A percentile compares a stretch with the other conserved stretches of the same genome.
Conservation (phyloP, 2,888 invertebrate species). For the Diarsia dahlii region DNA sequence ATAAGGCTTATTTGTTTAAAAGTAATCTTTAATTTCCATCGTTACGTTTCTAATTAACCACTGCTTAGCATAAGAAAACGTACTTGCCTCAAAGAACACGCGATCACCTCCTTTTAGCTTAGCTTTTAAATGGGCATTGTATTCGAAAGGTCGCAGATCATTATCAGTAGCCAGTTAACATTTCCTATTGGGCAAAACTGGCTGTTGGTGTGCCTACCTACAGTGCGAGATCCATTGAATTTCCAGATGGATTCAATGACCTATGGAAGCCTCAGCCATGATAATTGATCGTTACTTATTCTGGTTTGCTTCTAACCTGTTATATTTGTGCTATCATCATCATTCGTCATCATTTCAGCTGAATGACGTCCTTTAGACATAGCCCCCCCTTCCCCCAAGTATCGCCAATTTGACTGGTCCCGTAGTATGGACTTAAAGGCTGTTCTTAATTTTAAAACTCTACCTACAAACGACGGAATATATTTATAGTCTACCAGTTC, state of each 20-base stretch:
- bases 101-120: constrained; percentile 63
- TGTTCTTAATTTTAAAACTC: background rate
- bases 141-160: constrained; percentile 60
- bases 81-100: constrained; percentile 24
- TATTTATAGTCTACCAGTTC: background rate
- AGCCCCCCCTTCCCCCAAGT: too few relatives aligned
- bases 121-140: constrained; percentile 63
- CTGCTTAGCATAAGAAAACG: constrained; percentile 24
- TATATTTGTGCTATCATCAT: too few relatives aligned
- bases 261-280: constrained; percentile 18
- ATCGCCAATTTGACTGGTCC: too few relatives aligned
- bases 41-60: constrained; percentile 10
- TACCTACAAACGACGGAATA: background rate
- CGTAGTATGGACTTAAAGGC: too few relatives aligned
- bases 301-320: background rate
- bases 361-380: too few relatives aligned
- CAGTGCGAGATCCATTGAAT: constrained; percentile 2
- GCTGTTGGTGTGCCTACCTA: constrained; percentile 16
- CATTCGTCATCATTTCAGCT: too few relatives aligned
- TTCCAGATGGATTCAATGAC: constrained; percentile 15
- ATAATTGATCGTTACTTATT: background rate
- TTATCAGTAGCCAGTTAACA: constrained; percentile 61
- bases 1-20: background rate
- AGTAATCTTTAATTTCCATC: constrained; percentile 22
- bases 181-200: constrained; percentile 63